A percentile compares a stretch with the other conserved stretches of the same genome.
These are phyloP conservation scores for Alligator mississippiensis DNA, from an alignment of 2,113 vertebrate genomes.

Conservation along the genomic window DNA sequence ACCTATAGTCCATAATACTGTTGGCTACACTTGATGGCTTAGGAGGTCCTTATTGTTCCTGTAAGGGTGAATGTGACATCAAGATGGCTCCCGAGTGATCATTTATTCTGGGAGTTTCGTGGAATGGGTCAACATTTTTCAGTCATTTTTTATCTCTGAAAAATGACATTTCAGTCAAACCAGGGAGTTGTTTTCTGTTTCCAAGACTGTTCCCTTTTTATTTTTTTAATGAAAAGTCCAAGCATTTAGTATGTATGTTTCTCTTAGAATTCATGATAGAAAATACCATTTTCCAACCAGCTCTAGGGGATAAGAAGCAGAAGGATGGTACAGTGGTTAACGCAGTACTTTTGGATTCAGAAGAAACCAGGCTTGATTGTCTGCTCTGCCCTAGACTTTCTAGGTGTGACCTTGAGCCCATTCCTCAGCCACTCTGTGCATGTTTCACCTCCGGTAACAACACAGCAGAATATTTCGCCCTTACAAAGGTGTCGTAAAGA, in stretches of 20 bases:
- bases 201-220: not conserved
- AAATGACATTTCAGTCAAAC: not conserved
- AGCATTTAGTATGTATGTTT: not conserved
- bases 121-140: not conserved
- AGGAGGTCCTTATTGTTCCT: too few species aligned
- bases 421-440: not conserved
- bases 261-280: not conserved
- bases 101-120: not conserved
- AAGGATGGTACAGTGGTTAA: not conserved
- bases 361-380: not conserved
- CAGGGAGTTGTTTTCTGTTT: not conserved
- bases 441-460: not conserved
- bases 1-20: too few species aligned
- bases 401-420: not conserved
- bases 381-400: not conserved
- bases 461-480: fast-evolving
- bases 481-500: not conserved
- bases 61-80: not conserved
- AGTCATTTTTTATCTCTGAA: not conserved
- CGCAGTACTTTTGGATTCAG: not conserved
- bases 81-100: not conserved
- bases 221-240: not conserved
- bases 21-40: too few species aligned
- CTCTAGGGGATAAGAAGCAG: not conserved
- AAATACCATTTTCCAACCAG: not conserved